Evolutionary conservation across 2,888 invertebrate genomes (phyloP).

Genomic region (Melieria omissa): DNA sequence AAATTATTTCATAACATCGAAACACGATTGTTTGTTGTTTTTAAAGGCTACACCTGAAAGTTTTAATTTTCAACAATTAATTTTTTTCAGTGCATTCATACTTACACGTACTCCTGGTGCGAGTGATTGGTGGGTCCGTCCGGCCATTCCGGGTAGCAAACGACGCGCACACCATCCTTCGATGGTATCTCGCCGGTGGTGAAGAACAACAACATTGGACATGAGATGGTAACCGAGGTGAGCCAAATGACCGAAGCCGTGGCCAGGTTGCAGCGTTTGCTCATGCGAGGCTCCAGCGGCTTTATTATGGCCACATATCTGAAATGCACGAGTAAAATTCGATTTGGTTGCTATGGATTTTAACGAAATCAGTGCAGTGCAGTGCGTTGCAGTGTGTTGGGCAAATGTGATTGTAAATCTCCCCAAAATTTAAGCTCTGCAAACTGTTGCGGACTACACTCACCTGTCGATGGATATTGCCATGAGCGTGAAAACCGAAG

Average conservation of each 20-base stretch:
- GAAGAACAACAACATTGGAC: conserved; percentile 87
- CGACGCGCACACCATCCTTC: conserved; percentile 72
- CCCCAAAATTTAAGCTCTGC: no score
- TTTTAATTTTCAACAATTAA: no score
- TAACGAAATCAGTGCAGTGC: no score
- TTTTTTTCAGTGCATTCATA: conserved; percentile 46
- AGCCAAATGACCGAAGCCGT: conserved; percentile 88
- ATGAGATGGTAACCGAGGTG: conserved; percentile 80
- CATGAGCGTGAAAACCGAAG: conserved; percentile 96
- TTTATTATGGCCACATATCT: conserved; percentile 97
- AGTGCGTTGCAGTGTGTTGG: no score
- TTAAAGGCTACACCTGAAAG: no score
- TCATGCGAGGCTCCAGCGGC: conserved; percentile 88
- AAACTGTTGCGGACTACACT: conserved; percentile 60
- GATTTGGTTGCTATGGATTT: no score
- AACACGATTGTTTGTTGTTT: no score
- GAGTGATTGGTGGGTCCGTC: conserved; percentile 80
- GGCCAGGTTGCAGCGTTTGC: conserved; percentile 83
- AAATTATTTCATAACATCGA: no score
- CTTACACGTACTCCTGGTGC: conserved; percentile 81
- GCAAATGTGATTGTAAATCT: no score
- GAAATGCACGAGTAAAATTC: conserved; percentile 50
- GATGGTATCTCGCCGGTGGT: conserved; percentile 75
- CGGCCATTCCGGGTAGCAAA: conserved; percentile 90
- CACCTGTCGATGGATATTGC: conserved; percentile 98